These are phyloP conservation scores for Mythimna ferrago DNA, from an alignment of 2,888 invertebrate species.

Conservation along the genomic window DNA sequence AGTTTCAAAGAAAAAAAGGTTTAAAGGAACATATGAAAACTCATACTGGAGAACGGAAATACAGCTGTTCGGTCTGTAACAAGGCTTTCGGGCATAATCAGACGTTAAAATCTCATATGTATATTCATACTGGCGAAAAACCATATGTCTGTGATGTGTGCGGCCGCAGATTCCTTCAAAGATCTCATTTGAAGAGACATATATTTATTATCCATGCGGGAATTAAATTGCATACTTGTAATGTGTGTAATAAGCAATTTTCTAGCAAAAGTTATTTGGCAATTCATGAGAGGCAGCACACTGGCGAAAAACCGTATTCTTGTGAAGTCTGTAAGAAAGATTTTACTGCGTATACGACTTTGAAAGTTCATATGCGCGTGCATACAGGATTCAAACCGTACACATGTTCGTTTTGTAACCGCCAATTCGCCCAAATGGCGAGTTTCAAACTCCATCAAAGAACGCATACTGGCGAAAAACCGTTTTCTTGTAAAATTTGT, in stretches of 20 bases:
- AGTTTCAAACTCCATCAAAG: constrained; percentile 84
- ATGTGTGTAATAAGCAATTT: constrained; percentile 82
- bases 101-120: constrained; percentile 83
- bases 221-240: constrained; percentile 79
- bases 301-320: constrained; percentile 81
- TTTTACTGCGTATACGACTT: constrained; percentile 84
- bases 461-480: constrained; percentile 84
- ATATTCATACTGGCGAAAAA: constrained; percentile 83
- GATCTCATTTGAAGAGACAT: constrained; percentile 84
- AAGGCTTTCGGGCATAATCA: constrained; percentile 84
- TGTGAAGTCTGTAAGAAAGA: constrained; percentile 85
- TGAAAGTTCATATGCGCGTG: constrained; percentile 85
- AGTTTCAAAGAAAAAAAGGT: constrained; percentile 82
- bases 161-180: constrained; percentile 80
- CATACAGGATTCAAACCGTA: constrained; percentile 86
- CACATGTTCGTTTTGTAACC: constrained; percentile 79
- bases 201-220: constrained; percentile 84
- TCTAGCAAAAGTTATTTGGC: constrained; percentile 84
- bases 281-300: constrained; percentile 84
- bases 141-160: constrained; percentile 85
- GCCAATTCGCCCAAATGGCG: constrained; percentile 85
- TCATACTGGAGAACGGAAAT: constrained; percentile 82
- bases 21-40: constrained; percentile 84
- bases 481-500: constrained; percentile 81
- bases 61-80: constrained; percentile 76